Base-by-base conservation (phyloP, 1,140 invertebrate species). In the Calephelis virginiensis region DNA sequence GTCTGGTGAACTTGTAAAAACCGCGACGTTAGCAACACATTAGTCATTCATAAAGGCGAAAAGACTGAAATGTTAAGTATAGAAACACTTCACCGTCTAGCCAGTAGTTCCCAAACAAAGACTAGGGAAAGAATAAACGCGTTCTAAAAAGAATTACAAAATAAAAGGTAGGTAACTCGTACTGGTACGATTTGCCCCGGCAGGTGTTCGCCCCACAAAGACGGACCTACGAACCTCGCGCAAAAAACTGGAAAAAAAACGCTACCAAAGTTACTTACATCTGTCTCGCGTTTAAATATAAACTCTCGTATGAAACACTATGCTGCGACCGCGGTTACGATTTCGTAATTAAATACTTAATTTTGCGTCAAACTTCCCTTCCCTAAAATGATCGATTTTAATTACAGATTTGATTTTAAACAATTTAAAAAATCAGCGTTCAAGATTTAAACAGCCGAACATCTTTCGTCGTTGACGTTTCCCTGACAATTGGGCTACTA, bases 261-360 rank as follows among this genome's bases (percentile, higher is more conserved):
- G 75, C 67, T 77, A 80, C 81, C 81, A 85, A 86, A 86, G 84
- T 86, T 83, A 78, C 75, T 77, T 81, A 74, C 86, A 89, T 81
- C 86, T 89, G 86, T 83, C 82, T 28, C 61, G 17, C 28, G 37
- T 38, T 48, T 53, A 64, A 64, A 53, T 53, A 28, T 53, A 53
- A 53, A 53, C 49, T 14, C 13, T 53, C 49, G 7, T 14, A 6
- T 14, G 14, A 17, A 10, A 17, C 28, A 53, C 17, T 53, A 11
- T 2, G 1, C 17, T 66, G 46, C 59, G 43, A 60, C 40, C 12
- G 59, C 53, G 17, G 8, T 47, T 43, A 28, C 49, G 48, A 11
- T 28, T 12, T 47, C 13, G 59, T 65, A 37, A 64, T 63, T 70
- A 56, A 63, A 69, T 47, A 66, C 10, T 59, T 70, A 66, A 28